These are phyloP conservation scores for Empidonax traillii DNA, from an alignment of 2,113 vertebrate species.

Conservation along the genomic window DNA sequence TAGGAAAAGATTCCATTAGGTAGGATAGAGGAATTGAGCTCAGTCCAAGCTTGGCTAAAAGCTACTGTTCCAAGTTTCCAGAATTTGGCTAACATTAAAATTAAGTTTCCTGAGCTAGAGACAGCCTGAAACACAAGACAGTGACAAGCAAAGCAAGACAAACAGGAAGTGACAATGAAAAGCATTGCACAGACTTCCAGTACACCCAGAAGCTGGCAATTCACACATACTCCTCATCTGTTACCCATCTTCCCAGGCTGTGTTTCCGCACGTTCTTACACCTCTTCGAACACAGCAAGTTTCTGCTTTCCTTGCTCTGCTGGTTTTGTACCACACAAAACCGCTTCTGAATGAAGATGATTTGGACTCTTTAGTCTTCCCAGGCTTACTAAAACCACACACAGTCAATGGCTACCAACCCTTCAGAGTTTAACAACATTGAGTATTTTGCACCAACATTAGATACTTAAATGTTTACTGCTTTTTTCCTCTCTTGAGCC, in stretches of 20 bases:
- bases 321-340: background rate
- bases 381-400: background rate
- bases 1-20: background rate
- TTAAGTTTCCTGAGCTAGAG: slow-evolving; percentile 15
- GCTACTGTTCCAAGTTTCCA: background rate
- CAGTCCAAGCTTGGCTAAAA: background rate
- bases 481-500: background rate
- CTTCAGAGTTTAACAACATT: background rate
- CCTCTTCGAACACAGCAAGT: background rate
- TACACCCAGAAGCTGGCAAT: background rate
- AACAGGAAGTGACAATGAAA: background rate
- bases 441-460: background rate
- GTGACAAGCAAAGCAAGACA: background rate
- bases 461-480: background rate
- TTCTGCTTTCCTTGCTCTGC: background rate
- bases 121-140: background rate
- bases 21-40: background rate
- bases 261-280: background rate
- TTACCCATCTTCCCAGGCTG: background rate
- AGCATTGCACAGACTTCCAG: background rate
- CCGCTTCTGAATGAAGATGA: background rate
- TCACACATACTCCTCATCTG: background rate
- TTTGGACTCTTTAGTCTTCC: background rate
- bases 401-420: background rate
- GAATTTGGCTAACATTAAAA: background rate